Evolutionary conservation across 2,113 vertebrate genomes (phyloP), one percentile per base, ranked within the genome.

Genomic region (Ardeotis arabs): DNA sequence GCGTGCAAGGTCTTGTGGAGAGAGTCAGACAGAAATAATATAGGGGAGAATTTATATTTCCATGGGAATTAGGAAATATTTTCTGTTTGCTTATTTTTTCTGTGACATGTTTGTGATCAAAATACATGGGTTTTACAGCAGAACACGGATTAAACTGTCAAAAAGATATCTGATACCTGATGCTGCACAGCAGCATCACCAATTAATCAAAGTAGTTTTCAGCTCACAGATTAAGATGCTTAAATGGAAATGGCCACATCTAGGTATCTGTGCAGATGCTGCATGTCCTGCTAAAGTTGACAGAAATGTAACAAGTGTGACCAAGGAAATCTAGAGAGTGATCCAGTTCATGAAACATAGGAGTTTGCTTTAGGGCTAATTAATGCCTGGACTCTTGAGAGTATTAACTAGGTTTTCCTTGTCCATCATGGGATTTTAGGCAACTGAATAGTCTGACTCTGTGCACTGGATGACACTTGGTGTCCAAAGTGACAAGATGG

Each of bases 401-500:
- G 20, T 69, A 73, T 73, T 86, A 80, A 63, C 63, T 80, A 55
- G n/a, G 15, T 47, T 89, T 89, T 84, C 15, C 16, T 80, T 77
- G 27, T n/a, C 49, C 5, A 0, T 31, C 3, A 35, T 76, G 49
- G 44, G 69, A 70, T 87, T 93, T 89, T 56, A 70, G 88, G 67
- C 77, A 73, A 19, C 63, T n/a, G 37, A 53, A 21, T 45, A 72
- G 25, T 68, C n/a, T 76, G 15, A 9, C 9, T 77, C 47, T 84
- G 9, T 58, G 5, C 31, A 12, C 17, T 45, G 70, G 55, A 27
- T 63, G 12, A 23, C 44, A 5, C 53, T 75, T n/a, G 66, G 77
- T 96, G 93, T 87, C 81, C 84, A 79, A 58, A 95, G 94, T 66
- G 89, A 66, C 78, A 89, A 4, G 88, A 92, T 94, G 64, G 90